Evolutionary conservation across 2,797 vertebrate genomes (phyloP), one percentile per base, ranked within the genome.

Genomic region (Periophthalmus magnuspinnatus): DNA sequence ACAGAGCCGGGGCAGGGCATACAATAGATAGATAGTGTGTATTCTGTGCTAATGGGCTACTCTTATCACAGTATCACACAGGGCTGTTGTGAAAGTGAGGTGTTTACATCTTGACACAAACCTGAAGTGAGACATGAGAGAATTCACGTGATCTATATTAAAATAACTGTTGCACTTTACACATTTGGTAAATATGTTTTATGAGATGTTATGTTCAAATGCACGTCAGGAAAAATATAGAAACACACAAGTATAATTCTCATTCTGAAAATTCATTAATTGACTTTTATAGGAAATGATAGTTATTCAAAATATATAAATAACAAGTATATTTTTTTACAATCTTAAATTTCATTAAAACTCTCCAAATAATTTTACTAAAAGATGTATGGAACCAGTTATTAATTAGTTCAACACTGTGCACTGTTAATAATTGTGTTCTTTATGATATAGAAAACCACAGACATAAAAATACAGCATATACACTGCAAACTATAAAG

Each of bases 21-120:
- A 81, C 78, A 81, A 69, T 72, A 67, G 24, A 47, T 17, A 19
- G 16, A 59, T n/a, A n/a, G n/a, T n/a, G 67, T 67, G 52, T n/a
- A 69, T 62, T 84, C 69, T 68, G 79, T 80, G 75, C 45, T 73
- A 79, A 82, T 82, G 60, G 48, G 5, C 16, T 19, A 50, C 16
- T 62, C 62, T 79, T 79, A 79, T 81, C 75, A 70, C 16, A 28
- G 16, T 24, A 2, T 68, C 22, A 34, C 24, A 54, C 19, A 55
- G 6, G n/a, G 19, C 48, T 13, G 8, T 63, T 63, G 61, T 50
- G 24, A 50, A 9, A 47, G 21, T 33, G 63, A 16, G 41, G 63
- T n/a, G 1, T 48, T 64, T 64, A 10, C 50, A 14, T 10, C 52
- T n/a, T 34, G 45, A 65, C 28, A 28, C 47, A 17, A 34, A 33